Evolutionary conservation across 1,140 invertebrate genomes (phyloP).

Genomic region (Brachionus sp.): DNA sequence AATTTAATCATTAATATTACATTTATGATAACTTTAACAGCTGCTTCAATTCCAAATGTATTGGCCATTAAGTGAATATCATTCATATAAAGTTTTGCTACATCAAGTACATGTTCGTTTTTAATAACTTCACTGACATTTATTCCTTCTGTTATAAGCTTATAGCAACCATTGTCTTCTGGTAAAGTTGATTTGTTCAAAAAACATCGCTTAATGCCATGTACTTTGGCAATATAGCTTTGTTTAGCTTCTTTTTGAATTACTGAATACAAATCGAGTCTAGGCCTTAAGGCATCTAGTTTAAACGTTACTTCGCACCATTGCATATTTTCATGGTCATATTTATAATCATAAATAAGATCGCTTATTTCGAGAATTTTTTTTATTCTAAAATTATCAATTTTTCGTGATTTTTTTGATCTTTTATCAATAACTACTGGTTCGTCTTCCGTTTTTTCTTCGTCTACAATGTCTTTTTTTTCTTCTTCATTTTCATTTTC

Average conservation of each 20-base stretch:
- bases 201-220: conserved; percentile 36
- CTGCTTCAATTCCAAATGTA: conserved; percentile 91
- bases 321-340: conserved; percentile 68
- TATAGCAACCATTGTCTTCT: conserved; percentile 61
- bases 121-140: conserved; percentile 67
- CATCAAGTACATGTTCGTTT: conserved; percentile 64
- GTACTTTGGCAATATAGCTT: conserved; percentile 29
- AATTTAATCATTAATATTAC: conserved; percentile 51
- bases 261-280: conserved; percentile 38
- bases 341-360: conserved; percentile 68
- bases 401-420: conserved; percentile 42
- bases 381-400: neutral
- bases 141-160: conserved; percentile 82
- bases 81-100: conserved; percentile 84
- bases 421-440: conserved; percentile 35
- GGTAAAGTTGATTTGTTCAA: conserved; percentile 67
- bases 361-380: conserved; percentile 24
- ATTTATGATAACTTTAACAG: conserved; percentile 75
- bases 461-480: conserved; percentile 62
- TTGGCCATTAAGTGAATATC: conserved; percentile 84
- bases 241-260: conserved; percentile 37
- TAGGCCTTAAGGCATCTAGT: conserved; percentile 28
- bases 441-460: conserved; percentile 64
- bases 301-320: conserved; percentile 72
- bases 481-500: conserved; percentile 59